phyloP scores from a whole-genome alignment of 1,140 invertebrate genomes.

The Micrasema minimum region DNA sequence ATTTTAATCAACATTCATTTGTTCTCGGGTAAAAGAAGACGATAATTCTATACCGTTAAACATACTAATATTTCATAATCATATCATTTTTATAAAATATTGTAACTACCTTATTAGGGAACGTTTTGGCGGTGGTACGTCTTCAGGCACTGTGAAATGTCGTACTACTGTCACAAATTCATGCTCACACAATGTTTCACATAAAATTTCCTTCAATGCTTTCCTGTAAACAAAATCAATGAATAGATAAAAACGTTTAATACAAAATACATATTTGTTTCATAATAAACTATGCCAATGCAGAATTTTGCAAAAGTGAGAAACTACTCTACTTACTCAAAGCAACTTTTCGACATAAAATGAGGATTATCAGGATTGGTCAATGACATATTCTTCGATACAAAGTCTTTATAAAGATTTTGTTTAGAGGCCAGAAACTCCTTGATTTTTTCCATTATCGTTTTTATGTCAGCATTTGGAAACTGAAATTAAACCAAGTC shows the following conservation, averaged over 20 bases:
- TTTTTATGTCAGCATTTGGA: slow-evolving; percentile 73
- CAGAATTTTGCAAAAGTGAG: too few species aligned
- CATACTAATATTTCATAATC: too few species aligned
- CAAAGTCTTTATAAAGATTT: slow-evolving; percentile 78
- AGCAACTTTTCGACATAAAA: slow-evolving; percentile 66
- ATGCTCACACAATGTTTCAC: slow-evolving; percentile 77
- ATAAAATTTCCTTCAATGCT: slow-evolving; percentile 69
- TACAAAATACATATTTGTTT: not conserved
- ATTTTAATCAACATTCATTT: too few species aligned
- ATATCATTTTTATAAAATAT: not conserved
- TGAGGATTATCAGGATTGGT: slow-evolving; percentile 59
- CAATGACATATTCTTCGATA: slow-evolving; percentile 72
- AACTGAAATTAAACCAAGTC: slow-evolving; percentile 66
- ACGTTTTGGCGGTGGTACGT: slow-evolving; percentile 57
- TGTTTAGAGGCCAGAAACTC: slow-evolving; percentile 66
- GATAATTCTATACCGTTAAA: too few species aligned
- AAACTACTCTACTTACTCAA: slow-evolving; percentile 69
- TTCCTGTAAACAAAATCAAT: slow-evolving; percentile 59
- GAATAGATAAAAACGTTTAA: not conserved
- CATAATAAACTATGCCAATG: not conserved
- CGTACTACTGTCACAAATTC: slow-evolving; percentile 81
- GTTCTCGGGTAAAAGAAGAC: too few species aligned
- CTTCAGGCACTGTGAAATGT: slow-evolving; percentile 68
- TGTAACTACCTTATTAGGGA: slow-evolving; percentile 28
- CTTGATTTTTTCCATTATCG: slow-evolving; percentile 77